A percentile compares a stretch with the other conserved stretches of the same genome.
phyloP scores from a whole-genome alignment of 2,113 vertebrate species.

The Melanerpes aurifrons region DNA sequence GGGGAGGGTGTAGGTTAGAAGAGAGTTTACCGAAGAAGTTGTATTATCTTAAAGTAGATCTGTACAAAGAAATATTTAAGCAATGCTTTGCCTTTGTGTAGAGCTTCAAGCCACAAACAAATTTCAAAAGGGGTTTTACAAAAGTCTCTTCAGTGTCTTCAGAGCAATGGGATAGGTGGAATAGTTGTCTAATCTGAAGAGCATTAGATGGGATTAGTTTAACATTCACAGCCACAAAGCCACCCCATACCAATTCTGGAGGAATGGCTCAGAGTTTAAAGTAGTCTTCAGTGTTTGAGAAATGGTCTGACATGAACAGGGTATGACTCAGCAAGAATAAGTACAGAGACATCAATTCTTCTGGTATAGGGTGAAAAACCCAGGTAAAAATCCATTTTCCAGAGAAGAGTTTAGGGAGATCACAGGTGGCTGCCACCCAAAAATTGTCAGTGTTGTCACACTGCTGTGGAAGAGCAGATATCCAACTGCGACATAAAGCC shows the following conservation, averaged over 20 bases:
- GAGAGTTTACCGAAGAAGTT: conserved; percentile 53
- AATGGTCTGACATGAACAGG: neutral
- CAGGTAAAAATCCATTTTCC: neutral
- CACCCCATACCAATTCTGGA: neutral
- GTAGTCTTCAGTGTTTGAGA: neutral
- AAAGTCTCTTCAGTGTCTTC: neutral
- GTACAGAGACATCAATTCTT: neutral
- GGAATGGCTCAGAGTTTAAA: neutral
- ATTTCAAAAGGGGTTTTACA: neutral
- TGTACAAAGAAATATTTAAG: conserved; percentile 47
- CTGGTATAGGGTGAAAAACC: neutral
- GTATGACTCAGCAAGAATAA: neutral
- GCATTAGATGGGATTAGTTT: conserved; percentile 8
- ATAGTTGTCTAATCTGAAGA: neutral
- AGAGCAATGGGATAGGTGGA: neutral
- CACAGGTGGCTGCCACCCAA: neutral
- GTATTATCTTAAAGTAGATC: conserved; percentile 29
- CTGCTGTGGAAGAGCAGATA: neutral
- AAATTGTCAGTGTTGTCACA: neutral
- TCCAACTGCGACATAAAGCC: neutral
- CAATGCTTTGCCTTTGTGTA: conserved; percentile 37
- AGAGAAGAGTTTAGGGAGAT: neutral
- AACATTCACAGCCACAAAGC: neutral
- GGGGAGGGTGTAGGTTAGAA: conserved; percentile 24
- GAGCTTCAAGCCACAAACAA: neutral